These are phyloP conservation scores for Campylomormyrus tamandua DNA, from an alignment of 2,113 vertebrate species.

Conservation along the genomic window DNA sequence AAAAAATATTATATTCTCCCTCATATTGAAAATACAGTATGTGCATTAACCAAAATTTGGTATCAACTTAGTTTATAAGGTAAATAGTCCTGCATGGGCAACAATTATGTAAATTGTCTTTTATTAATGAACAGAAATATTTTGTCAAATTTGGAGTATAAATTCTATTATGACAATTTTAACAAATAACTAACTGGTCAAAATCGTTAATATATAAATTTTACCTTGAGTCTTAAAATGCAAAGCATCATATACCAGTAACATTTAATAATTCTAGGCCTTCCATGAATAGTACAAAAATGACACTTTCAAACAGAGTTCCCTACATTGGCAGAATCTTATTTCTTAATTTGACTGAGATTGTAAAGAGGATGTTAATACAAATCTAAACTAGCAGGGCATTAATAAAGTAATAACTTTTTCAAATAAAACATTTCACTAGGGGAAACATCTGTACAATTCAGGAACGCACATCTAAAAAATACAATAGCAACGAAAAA, in stretches of 20 bases:
- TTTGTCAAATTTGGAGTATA: not conserved
- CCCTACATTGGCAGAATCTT: conserved; percentile 86
- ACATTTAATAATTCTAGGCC: not conserved
- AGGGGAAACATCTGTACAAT: too few species aligned
- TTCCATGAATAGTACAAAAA: not conserved
- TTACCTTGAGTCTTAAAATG: not conserved
- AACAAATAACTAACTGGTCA: not conserved
- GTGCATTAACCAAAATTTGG: not conserved
- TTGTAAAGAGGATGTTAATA: conserved; percentile 31
- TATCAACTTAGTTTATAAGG: not conserved
- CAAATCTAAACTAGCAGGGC: not conserved
- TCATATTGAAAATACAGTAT: not conserved
- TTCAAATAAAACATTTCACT: not conserved
- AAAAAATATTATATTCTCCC: not conserved
- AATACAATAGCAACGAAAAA: not conserved
- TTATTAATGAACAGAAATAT: not conserved
- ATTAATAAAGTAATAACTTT: not conserved
- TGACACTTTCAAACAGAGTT: not conserved
- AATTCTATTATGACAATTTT: not conserved
- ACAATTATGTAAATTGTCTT: not conserved
- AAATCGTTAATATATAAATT: not conserved
- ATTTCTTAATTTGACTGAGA: conserved; percentile 96
- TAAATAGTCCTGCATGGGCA: not conserved
- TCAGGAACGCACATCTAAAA: not conserved
- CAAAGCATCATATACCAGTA: not conserved